A percentile compares a stretch with the other conserved stretches of the same genome.
phyloP scores from a whole-genome alignment of 2,888 invertebrate species.

The Panzeria rudis region DNA sequence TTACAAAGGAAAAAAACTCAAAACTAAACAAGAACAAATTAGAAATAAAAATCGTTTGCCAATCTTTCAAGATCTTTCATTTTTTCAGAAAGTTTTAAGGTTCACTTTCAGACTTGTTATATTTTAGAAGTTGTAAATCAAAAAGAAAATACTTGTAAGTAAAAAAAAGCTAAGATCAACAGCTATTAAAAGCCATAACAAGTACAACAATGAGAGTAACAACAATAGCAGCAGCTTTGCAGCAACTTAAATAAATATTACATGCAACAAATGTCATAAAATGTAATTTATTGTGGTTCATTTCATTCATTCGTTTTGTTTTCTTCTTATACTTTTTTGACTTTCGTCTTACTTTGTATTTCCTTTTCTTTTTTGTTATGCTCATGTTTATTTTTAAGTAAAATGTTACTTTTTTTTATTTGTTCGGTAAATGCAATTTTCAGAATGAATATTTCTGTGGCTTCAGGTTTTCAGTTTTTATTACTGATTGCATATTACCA shows the following conservation, averaged over 20 bases:
- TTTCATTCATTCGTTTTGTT: background rate
- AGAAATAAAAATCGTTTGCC: too few relatives aligned
- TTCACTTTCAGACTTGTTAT: background rate
- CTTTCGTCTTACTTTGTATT: background rate
- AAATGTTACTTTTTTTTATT: background rate
- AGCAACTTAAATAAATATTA: constrained; percentile 36
- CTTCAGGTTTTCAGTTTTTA: background rate
- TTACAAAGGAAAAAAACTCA: too few relatives aligned
- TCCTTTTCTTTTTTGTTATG: background rate
- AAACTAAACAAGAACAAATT: too few relatives aligned
- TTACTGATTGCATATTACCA: constrained; percentile 9
- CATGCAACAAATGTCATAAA: constrained; percentile 58
- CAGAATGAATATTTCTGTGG: background rate
- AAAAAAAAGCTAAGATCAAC: background rate
- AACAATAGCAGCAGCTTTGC: constrained; percentile 1
- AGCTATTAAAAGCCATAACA: constrained; percentile 5
- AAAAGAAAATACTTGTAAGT: background rate
- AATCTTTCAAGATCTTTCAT: background rate
- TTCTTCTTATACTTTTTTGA: background rate
- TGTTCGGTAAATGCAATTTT: background rate
- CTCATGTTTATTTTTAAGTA: background rate
- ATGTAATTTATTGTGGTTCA: constrained; percentile 34
- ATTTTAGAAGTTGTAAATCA: constrained; percentile 8
- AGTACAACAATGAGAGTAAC: background rate
- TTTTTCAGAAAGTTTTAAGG: constrained; percentile 1